Evolutionary conservation across 92 coral and sea anemone genomes (phyloP), one percentile per base, ranked within the genome.

Genomic region (Parazoanthus swiftii): DNA sequence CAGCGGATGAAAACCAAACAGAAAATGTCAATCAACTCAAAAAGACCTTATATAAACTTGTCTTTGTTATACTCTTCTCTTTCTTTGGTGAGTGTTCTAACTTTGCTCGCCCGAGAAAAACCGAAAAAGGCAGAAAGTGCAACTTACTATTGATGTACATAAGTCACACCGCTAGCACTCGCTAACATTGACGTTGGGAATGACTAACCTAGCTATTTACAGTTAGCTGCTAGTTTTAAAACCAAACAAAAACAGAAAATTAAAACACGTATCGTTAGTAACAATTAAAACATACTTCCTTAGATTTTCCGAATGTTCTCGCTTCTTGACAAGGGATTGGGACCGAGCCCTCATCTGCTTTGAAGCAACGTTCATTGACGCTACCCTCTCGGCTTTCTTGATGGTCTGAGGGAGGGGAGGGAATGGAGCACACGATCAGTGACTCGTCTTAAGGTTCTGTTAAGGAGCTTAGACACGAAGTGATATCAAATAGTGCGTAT

Each of bases 271-370:
- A 33, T 33, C 16, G 43, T 2, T 72, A 15, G 13, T 72, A 36
- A 72, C 33, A 59, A 37, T 37, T 23, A 38, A 23, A 13, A 68
- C 87, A 66, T 85, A 93, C 98, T 92, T 92, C 85, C 70, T 86
- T 21, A 82, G 77, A 59, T 94, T 94, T 21, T 94, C 91, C 7
- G 80, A 90, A 78, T 94, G 98, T 39, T 93, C 98, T 48, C 75
- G 90, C 86, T 91, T 91, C 90, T 93, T 92, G 29, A 90, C 81
- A 21, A 81, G 73, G 37, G 94, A 91, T 1, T 91, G 92, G 39
- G 91, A 48, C 23, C 95, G 90, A 29, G 94, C 92, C 86, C 81
- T 93, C 39, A 84, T 81, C 74, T 94, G 98, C 90, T 94, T 94
- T 75, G 95, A 93, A 20, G 94, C 89, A 13, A 94, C 88, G 29